phyloP scores from a whole-genome alignment of 2,113 vertebrate genomes.

The Phylloscopus trochilus region DNA sequence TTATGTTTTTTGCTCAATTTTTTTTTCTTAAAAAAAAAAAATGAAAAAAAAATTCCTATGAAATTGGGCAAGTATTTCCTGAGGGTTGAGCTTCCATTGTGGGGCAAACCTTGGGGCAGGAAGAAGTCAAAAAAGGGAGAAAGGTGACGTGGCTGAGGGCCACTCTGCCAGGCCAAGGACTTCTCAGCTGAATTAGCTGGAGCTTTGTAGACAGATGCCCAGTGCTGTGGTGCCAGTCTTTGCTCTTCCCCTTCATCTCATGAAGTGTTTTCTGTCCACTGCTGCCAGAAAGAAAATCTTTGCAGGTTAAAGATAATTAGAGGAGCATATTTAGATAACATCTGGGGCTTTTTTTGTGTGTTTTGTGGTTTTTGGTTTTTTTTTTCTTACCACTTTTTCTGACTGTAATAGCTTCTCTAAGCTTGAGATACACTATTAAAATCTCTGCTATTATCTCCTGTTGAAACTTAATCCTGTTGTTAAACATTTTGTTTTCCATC shows the following conservation, averaged over 20 bases:
- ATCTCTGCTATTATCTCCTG: background rate
- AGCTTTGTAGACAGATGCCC: background rate
- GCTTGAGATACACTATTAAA: fast-evolving
- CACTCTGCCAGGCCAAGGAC: fast-evolving
- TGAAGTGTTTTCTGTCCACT: background rate
- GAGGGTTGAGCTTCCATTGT: background rate
- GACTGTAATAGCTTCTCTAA: background rate
- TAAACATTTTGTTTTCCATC: background rate
- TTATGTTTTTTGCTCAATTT: background rate
- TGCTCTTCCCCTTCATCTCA: background rate
- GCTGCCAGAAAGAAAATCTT: background rate
- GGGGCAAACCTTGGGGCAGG: background rate
- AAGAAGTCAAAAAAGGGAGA: background rate
- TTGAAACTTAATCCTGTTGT: background rate
- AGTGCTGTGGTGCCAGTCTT: background rate
- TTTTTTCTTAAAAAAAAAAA: background rate
- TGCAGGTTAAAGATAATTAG: background rate
- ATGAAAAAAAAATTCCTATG: background rate
- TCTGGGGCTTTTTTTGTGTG: background rate
- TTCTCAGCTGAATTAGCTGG: background rate
- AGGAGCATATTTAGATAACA: background rate
- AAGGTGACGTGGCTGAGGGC: background rate
- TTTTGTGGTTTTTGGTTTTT: background rate
- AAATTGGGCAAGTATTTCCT: background rate
- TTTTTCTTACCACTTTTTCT: background rate